A percentile compares a stretch with the other conserved stretches of the same genome.
These are phyloP conservation scores for Equus przewalskii DNA, from an alignment of 2,113 vertebrate genomes.

Conservation along the genomic window DNA sequence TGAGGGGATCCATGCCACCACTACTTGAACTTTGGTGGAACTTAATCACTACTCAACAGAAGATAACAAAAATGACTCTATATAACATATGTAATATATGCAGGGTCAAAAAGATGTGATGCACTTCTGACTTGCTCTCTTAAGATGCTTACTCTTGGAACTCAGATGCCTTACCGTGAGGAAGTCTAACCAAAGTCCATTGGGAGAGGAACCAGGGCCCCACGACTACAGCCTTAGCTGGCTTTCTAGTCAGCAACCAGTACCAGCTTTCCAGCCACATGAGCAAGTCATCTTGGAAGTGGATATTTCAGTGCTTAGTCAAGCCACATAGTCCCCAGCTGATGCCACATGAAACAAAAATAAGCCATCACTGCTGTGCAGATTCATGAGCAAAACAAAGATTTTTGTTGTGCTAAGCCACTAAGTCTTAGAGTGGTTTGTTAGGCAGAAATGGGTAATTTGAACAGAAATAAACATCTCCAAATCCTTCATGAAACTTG, in stretches of 20 bases:
- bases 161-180: not conserved
- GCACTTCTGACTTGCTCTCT: not conserved
- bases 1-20: not conserved
- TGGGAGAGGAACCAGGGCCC: not conserved
- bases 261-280: not conserved
- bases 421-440: not conserved
- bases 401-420: not conserved
- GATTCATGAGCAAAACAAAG: not conserved
- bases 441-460: not conserved
- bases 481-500: not conserved
- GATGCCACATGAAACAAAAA: not conserved
- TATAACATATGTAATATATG: not conserved
- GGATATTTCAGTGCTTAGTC: not conserved
- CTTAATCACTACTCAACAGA: not conserved
- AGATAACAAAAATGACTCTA: not conserved
- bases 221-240: not conserved
- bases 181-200: not conserved
- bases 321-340: not conserved
- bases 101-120: not conserved
- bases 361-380: not conserved
- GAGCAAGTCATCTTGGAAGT: not conserved
- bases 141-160: conserved; percentile 1
- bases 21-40: not conserved
- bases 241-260: not conserved
- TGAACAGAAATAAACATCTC: not conserved